Conservation (phyloP, 2,888 invertebrate genomes). For the Drosophila trichaetosa region DNA sequence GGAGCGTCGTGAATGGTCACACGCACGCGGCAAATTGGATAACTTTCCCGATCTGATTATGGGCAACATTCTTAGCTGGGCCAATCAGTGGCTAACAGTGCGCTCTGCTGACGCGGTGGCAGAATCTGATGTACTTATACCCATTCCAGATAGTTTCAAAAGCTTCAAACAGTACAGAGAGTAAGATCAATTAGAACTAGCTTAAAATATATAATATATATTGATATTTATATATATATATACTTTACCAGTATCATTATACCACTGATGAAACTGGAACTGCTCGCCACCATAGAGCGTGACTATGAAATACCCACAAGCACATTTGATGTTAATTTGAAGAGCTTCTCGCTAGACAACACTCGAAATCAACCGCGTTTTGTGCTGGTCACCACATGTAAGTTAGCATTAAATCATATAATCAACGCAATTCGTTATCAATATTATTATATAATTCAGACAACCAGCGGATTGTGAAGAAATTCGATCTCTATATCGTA, state of each 20-base stretch:
- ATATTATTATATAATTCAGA: slow-evolving; percentile 12
- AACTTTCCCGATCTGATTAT: slow-evolving; percentile 85
- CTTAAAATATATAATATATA: not conserved
- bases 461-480: slow-evolving; percentile 20
- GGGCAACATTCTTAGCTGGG: slow-evolving; percentile 88
- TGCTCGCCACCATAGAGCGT: slow-evolving; percentile 74
- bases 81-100: slow-evolving; percentile 88
- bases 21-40: slow-evolving; percentile 45
- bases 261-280: slow-evolving; percentile 83
- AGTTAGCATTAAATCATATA: slow-evolving; percentile 4
- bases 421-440: not conserved
- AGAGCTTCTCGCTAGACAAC: slow-evolving; percentile 44
- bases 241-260: slow-evolving; percentile 69
- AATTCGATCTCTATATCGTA: slow-evolving; percentile 68
- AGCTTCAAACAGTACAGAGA: slow-evolving; percentile 87
- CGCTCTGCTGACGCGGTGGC: slow-evolving; percentile 86
- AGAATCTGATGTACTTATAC: slow-evolving; percentile 85
- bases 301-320: slow-evolving; percentile 49
- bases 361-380: slow-evolving; percentile 51
- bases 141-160: slow-evolving; percentile 86
- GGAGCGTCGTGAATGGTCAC: slow-evolving; percentile 68
- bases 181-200: slow-evolving; percentile 78
- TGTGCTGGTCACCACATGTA: slow-evolving; percentile 72
- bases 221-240: slow-evolving; percentile 13
- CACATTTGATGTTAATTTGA: slow-evolving; percentile 57